These are phyloP conservation scores for Spongia lamella DNA, from an alignment of 37 sponge, comb jelly and placozoan genomes.

Conservation along the genomic window DNA sequence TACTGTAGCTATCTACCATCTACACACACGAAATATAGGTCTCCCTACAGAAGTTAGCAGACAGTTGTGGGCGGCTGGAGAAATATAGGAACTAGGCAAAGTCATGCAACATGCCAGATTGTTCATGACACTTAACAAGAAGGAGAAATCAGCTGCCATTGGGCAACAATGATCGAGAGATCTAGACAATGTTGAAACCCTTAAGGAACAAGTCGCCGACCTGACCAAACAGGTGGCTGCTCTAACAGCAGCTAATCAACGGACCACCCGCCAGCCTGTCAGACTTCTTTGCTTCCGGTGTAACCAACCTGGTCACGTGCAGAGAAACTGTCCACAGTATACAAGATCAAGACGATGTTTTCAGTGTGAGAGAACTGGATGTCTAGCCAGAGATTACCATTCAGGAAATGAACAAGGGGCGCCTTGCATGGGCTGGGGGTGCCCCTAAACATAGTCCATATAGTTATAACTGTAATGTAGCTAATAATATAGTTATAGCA, in stretches of 20 bases:
- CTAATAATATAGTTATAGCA: neutral
- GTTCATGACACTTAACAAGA: too few relatives aligned
- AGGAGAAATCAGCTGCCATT: too few relatives aligned
- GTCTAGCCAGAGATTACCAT: conserved; percentile 14
- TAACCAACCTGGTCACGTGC: conserved; percentile 19
- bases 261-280: neutral
- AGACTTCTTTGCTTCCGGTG: conserved; percentile 1
- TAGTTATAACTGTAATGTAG: too few relatives aligned
- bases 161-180: too few relatives aligned
- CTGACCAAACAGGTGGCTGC: conserved; percentile 13
- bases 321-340: conserved; percentile 11
- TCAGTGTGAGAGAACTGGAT: neutral
- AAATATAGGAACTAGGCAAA: too few relatives aligned
- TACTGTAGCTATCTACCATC: too few relatives aligned
- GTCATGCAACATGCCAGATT: too few relatives aligned
- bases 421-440: conserved; percentile 20
- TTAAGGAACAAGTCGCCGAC: neutral
- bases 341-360: conserved; percentile 9
- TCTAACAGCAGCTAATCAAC: neutral
- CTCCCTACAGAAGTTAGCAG: too few relatives aligned
- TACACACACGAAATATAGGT: too few relatives aligned
- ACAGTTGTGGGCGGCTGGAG: too few relatives aligned
- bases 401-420: conserved; percentile 24
- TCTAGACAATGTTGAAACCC: neutral
- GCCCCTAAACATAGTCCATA: conserved; percentile 6